Percentiles rank a stretch among this genome's conserved stretches.
phyloP scores from a whole-genome alignment of 2,797 vertebrate species.

The Sebastes nivosus region DNA sequence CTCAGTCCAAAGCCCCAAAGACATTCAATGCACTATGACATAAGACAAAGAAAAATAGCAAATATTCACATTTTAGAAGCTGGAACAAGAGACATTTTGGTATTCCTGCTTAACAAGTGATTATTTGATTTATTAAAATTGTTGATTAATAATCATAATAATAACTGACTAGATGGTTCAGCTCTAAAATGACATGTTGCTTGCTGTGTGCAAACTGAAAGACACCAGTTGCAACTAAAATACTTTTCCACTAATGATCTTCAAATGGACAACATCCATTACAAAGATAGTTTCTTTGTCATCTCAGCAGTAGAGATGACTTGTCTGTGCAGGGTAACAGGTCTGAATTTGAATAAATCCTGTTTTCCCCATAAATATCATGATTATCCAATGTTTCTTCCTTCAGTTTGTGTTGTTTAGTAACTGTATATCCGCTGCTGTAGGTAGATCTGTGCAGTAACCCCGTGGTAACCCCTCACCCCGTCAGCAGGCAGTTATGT shows the following conservation, averaged over 20 bases:
- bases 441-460: slow-evolving; percentile 14
- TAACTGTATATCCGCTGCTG: background rate
- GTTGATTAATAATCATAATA: background rate
- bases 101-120: background rate
- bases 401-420: background rate
- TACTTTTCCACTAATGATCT: background rate
- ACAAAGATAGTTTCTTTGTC: background rate
- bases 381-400: background rate
- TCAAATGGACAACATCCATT: background rate
- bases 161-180: background rate
- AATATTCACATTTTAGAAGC: background rate
- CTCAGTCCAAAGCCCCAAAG: too few relatives aligned
- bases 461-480: slow-evolving; percentile 31
- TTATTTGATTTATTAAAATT: background rate
- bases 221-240: background rate
- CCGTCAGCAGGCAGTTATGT: slow-evolving; percentile 22
- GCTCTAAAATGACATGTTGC: background rate
- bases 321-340: background rate
- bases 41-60: background rate
- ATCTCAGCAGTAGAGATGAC: background rate
- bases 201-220: background rate
- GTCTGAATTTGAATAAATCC: background rate
- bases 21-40: background rate
- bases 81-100: background rate
- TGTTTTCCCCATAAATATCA: background rate